phyloP scores from a whole-genome alignment of 1,140 invertebrate species.

The Akabosia matsudoensis region DNA sequence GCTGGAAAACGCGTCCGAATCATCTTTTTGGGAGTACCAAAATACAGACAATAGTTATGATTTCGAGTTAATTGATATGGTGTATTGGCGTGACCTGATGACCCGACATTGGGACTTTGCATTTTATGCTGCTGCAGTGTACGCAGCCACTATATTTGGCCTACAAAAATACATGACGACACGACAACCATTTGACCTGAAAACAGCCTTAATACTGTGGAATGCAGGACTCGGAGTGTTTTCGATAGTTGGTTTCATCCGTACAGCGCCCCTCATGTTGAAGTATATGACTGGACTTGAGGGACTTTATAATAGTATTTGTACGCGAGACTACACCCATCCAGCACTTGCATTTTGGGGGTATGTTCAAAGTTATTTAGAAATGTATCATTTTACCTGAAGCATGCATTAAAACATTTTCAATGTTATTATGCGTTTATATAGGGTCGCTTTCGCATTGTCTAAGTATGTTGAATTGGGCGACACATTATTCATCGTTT shows the following conservation, averaged over 20 bases:
- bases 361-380: too few species aligned
- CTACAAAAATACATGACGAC: slow-evolving; percentile 29
- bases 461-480: slow-evolving; percentile 34
- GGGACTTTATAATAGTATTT: slow-evolving; percentile 26
- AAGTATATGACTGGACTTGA: slow-evolving; percentile 1
- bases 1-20: background rate
- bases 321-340: background rate
- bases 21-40: background rate
- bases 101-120: slow-evolving; percentile 22
- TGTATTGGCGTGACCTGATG: slow-evolving; percentile 15
- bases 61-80: slow-evolving; percentile 27
- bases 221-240: slow-evolving; percentile 28
- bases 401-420: background rate
- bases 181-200: slow-evolving; percentile 10
- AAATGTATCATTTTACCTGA: too few species aligned
- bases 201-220: slow-evolving; percentile 21
- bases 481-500: slow-evolving; percentile 33
- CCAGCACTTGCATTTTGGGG: background rate
- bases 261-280: background rate
- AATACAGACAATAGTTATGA: background rate
- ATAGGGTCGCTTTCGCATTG: slow-evolving; percentile 17
- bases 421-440: background rate
- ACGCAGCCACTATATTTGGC: slow-evolving; percentile 10
- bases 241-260: slow-evolving; percentile 27
- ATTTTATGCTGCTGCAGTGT: slow-evolving; percentile 13